phyloP scores from a whole-genome alignment of 2,113 vertebrate species.

The Psittacula cyanocephala region DNA sequence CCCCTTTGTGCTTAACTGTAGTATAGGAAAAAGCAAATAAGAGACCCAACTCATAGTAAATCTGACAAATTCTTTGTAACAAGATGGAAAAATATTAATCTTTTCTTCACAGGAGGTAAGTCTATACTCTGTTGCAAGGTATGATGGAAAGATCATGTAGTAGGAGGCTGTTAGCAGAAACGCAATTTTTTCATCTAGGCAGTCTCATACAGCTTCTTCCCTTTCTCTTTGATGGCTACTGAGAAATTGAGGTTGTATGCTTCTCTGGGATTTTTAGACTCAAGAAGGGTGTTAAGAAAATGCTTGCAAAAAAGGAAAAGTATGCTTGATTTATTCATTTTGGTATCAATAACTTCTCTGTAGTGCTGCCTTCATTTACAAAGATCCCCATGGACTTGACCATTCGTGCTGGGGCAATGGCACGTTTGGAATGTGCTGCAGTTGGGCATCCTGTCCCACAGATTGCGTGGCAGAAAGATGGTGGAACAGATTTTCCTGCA shows the following conservation, averaged over 20 bases:
- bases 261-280: background rate
- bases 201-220: background rate
- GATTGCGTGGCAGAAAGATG: conserved; percentile 98
- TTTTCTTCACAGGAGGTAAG: background rate
- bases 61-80: background rate
- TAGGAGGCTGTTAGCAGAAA: background rate
- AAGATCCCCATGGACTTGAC: conserved; percentile 95
- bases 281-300: background rate
- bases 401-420: conserved; percentile 87
- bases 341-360: background rate
- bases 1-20: background rate
- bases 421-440: conserved; percentile 91
- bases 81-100: background rate
- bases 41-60: background rate
- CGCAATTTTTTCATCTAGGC: background rate
- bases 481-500: conserved; percentile 94
- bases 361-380: conserved; percentile 94
- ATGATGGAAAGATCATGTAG: background rate
- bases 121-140: background rate
- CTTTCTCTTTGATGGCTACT: background rate
- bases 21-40: background rate
- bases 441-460: conserved; percentile 90
- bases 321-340: background rate
- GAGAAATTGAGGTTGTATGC: background rate
- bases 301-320: background rate